Conservation (phyloP, 2,888 invertebrate genomes). For the Scotopteryx bipunctaria region DNA sequence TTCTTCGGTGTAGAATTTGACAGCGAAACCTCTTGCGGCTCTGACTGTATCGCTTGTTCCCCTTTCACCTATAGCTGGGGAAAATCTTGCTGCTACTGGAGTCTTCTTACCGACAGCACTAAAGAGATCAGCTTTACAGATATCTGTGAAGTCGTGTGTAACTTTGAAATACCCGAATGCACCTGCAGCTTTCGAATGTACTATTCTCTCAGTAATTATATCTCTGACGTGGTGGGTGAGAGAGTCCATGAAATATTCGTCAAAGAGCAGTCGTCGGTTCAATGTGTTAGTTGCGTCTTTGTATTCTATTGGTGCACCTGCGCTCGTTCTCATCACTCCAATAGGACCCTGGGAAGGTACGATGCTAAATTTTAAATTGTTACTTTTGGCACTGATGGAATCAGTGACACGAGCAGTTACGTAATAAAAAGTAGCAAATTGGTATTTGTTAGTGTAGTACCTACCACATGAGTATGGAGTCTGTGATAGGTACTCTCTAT, state of each 20-base stretch:
- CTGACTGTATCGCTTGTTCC: constrained; percentile 94
- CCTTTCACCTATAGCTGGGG: constrained; percentile 91
- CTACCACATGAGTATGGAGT: too few relatives aligned
- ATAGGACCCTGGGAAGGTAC: constrained; percentile 67
- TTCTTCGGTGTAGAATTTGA: constrained; percentile 95
- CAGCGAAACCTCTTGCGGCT: constrained; percentile 94
- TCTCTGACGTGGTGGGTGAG: constrained; percentile 92
- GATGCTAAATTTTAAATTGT: neutral
- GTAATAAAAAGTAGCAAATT: too few relatives aligned
- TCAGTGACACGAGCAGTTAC: too few relatives aligned
- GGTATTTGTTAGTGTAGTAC: too few relatives aligned
- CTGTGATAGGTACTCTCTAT: too few relatives aligned
- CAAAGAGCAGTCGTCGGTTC: constrained; percentile 90
- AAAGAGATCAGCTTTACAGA: constrained; percentile 89
- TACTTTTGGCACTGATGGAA: too few relatives aligned
- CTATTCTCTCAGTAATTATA: constrained; percentile 95
- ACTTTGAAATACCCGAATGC: constrained; percentile 93
- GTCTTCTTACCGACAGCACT: constrained; percentile 88
- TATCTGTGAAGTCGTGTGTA: constrained; percentile 90
- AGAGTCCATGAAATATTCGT: constrained; percentile 88
- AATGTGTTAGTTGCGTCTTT: constrained; percentile 87
- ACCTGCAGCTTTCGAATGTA: constrained; percentile 96
- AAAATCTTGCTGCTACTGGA: constrained; percentile 90
- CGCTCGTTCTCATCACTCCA: constrained; percentile 86
- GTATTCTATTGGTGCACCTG: constrained; percentile 89